A percentile compares a stretch with the other conserved stretches of the same genome.
phyloP scores from a whole-genome alignment of 1,140 invertebrate genomes.

The Dendroctonus valens region DNA sequence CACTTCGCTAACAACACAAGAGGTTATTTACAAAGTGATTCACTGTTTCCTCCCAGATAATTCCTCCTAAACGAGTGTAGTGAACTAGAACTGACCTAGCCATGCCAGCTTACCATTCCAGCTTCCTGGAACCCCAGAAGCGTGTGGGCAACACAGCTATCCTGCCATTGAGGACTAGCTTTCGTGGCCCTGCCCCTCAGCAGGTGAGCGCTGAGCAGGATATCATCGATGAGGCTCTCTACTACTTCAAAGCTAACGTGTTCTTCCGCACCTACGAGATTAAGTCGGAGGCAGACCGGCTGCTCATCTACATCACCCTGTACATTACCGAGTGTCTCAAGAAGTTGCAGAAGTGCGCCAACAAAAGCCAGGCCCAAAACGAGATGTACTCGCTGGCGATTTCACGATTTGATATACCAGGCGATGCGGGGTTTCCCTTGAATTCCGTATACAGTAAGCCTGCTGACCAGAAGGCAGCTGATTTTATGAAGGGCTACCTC shows the following conservation, averaged over 20 bases:
- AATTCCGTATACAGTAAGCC: constrained; percentile 92
- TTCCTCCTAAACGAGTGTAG: too few species aligned
- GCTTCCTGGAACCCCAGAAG: constrained; percentile 70
- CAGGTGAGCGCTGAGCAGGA: constrained; percentile 70
- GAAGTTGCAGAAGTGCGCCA: constrained; percentile 86
- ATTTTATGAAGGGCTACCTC: constrained; percentile 89
- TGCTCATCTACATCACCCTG: constrained; percentile 97
- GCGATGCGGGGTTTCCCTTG: constrained; percentile 93
- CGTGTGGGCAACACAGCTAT: constrained; percentile 88
- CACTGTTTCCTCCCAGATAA: too few species aligned
- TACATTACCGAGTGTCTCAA: constrained; percentile 99
- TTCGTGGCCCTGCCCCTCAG: constrained; percentile 57
- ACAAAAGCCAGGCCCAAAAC: constrained; percentile 85
- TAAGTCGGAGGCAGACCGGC: constrained; percentile 93
- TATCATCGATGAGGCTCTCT: constrained; percentile 96
- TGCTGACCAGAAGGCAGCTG: constrained; percentile 70
- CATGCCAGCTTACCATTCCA: constrained; percentile 84
- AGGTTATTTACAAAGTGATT: too few species aligned
- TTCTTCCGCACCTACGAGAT: constrained; percentile 99
- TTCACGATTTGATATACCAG: constrained; percentile 95
- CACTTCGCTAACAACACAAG: too few species aligned
- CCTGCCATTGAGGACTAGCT: constrained; percentile 47
- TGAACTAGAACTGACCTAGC: too few species aligned
- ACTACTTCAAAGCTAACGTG: constrained; percentile 98
- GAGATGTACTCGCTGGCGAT: constrained; percentile 97